These are phyloP conservation scores for Pinna nobilis DNA, from an alignment of 1,140 invertebrate genomes.

Conservation along the genomic window DNA sequence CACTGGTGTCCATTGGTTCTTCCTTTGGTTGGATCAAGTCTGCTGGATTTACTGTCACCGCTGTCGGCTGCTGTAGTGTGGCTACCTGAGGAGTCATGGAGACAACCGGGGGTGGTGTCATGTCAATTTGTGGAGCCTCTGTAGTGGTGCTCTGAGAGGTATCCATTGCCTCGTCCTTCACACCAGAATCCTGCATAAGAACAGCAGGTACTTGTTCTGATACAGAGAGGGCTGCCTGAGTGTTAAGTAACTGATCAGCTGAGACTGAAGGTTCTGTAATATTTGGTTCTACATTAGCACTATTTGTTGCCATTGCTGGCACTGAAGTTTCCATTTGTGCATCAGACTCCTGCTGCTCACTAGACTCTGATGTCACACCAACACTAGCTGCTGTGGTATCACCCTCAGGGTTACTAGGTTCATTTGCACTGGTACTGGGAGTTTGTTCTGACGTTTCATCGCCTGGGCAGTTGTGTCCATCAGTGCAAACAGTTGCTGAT, in stretches of 20 bases:
- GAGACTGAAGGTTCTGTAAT: neutral
- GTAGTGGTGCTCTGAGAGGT: slow-evolving; percentile 4
- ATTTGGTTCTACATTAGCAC: slow-evolving; percentile 1
- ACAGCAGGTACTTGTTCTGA: slow-evolving; percentile 27
- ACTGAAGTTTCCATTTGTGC: slow-evolving; percentile 53
- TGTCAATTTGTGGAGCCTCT: slow-evolving; percentile 2
- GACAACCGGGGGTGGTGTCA: neutral
- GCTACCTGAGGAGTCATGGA: neutral
- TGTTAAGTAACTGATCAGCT: slow-evolving; percentile 9
- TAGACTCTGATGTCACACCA: slow-evolving; percentile 6
- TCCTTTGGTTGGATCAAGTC: slow-evolving; percentile 21
- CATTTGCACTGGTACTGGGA: slow-evolving; percentile 49
- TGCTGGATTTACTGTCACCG: slow-evolving; percentile 11
- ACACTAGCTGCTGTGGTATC: no score
- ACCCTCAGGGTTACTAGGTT: slow-evolving; percentile 41
- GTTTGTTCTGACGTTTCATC: slow-evolving; percentile 27
- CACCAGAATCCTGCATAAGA: slow-evolving; percentile 17
- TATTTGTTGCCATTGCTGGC: slow-evolving; percentile 28
- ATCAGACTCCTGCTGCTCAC: slow-evolving; percentile 27
- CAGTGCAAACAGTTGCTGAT: slow-evolving; percentile 30
- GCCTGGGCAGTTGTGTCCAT: slow-evolving; percentile 43
- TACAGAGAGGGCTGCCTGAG: slow-evolving; percentile 15
- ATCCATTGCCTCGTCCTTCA: slow-evolving; percentile 24
- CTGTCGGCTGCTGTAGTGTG: neutral
- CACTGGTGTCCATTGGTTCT: slow-evolving; percentile 39